These are phyloP conservation scores for Anarrhichthys ocellatus DNA, from an alignment of 2,113 vertebrate species.

Conservation along the genomic window DNA sequence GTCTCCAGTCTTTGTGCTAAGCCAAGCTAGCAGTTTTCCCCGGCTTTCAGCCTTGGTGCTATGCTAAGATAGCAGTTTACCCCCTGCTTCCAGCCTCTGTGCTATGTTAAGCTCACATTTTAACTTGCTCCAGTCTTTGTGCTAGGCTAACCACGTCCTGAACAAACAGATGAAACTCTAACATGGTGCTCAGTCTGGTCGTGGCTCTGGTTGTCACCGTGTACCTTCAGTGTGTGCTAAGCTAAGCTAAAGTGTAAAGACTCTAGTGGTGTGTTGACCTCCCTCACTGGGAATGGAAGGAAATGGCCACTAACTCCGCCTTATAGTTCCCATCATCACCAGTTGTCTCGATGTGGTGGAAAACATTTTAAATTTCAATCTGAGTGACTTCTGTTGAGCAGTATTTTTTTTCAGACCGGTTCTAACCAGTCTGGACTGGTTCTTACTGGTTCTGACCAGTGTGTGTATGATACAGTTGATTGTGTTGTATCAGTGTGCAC, in stretches of 20 bases:
- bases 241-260: conserved; percentile 24
- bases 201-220: conserved; percentile 25
- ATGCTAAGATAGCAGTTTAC: not conserved
- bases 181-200: conserved; percentile 38
- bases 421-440: not conserved
- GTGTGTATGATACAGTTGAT: conserved; percentile 18
- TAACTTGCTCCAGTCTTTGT: not conserved
- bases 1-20: not conserved
- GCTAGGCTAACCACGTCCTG: not conserved
- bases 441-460: not conserved
- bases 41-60: not conserved
- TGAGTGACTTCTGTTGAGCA: not conserved
- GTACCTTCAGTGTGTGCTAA: conserved; percentile 19
- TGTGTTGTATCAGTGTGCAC: conserved; percentile 32
- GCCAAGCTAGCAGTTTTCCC: not conserved
- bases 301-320: conserved; percentile 54
- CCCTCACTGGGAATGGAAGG: conserved; percentile 38
- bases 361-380: not conserved
- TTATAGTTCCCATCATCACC: conserved; percentile 27
- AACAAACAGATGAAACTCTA: not conserved
- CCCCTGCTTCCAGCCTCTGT: not conserved
- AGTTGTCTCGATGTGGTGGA: conserved; percentile 22
- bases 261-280: conserved; percentile 13
- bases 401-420: not conserved
- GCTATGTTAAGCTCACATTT: not conserved